These are phyloP conservation scores for Drosophila testacea DNA, from an alignment of 2,888 invertebrate genomes.

Conservation along the genomic window DNA sequence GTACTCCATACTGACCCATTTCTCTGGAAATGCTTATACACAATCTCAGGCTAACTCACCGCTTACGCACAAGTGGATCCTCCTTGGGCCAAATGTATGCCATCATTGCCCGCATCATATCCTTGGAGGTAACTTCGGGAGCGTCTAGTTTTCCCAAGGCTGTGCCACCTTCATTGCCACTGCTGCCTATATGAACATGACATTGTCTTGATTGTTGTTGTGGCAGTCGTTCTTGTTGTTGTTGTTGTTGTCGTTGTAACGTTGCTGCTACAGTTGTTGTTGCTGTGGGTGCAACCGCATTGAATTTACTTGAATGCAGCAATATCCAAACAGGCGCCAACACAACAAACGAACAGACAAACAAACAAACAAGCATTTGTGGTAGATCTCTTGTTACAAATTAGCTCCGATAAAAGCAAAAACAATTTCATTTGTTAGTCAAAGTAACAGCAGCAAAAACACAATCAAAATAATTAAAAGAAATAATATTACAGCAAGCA, in stretches of 20 bases:
- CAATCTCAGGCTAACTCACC: constrained; percentile 53
- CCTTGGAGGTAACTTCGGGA: constrained; percentile 88
- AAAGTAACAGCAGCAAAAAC: constrained; percentile 30
- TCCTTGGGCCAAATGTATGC: constrained; percentile 98
- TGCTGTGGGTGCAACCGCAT: constrained; percentile 81
- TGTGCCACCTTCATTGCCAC: constrained; percentile 85
- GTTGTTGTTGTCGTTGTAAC: constrained; percentile 53
- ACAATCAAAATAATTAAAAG: constrained; percentile 11
- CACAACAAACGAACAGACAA: constrained; percentile 83
- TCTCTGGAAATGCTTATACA: too few relatives aligned
- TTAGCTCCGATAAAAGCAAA: constrained; percentile 38
- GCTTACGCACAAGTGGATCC: constrained; percentile 82
- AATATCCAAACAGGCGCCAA: constrained; percentile 83
- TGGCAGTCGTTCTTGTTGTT: constrained; percentile 58
- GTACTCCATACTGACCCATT: too few relatives aligned
- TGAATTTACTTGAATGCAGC: constrained; percentile 84
- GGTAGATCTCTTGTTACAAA: constrained; percentile 26
- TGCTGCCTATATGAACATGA: constrained; percentile 94
- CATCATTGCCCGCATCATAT: constrained; percentile 95
- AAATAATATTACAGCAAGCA: not conserved
- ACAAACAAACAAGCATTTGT: constrained; percentile 53
- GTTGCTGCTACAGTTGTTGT: constrained; percentile 28
- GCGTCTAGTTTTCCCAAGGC: constrained; percentile 88
- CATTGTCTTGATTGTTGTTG: constrained; percentile 88
- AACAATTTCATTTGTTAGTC: constrained; percentile 48